Percentiles rank a stretch among this genome's conserved stretches.
These are phyloP conservation scores for Poecilus cupreus DNA, from an alignment of 2,888 invertebrate species.

Conservation along the genomic window DNA sequence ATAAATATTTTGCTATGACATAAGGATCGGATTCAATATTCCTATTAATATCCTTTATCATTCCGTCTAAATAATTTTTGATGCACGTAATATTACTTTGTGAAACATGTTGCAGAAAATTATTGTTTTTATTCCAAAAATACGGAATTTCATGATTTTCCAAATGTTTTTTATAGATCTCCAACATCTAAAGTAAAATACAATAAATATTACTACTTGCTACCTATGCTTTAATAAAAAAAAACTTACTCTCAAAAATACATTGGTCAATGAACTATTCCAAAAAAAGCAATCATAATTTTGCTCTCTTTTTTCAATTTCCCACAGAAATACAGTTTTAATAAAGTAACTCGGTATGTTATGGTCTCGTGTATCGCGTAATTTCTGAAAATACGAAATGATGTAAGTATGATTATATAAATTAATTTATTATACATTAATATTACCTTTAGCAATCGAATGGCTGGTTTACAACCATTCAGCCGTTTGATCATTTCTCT, in stretches of 20 bases:
- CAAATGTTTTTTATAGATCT: constrained; percentile 65
- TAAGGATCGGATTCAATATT: constrained; percentile 64
- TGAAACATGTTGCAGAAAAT: constrained; percentile 61
- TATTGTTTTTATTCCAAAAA: constrained; percentile 70
- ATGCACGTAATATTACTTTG: too few species aligned
- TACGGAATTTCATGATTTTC: constrained; percentile 66
- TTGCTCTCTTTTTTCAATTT: constrained; percentile 66
- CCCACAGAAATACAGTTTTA: constrained; percentile 72
- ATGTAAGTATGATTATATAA: too few species aligned
- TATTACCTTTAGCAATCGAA: constrained; percentile 68
- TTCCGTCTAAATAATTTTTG: constrained; percentile 69
- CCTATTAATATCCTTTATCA: constrained; percentile 71
- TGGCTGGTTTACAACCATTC: constrained; percentile 67
- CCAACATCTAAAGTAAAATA: constrained; percentile 68
- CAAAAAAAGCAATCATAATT: constrained; percentile 63
- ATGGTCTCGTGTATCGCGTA: constrained; percentile 70
- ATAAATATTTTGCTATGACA: constrained; percentile 66
- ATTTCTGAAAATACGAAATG: constrained; percentile 64
- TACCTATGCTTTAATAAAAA: neutral
- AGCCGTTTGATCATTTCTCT: constrained; percentile 66
- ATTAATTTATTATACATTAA: too few species aligned
- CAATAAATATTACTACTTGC: neutral
- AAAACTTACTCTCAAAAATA: constrained; percentile 65
- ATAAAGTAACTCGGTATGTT: constrained; percentile 73
- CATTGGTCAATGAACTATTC: constrained; percentile 65